Evolutionary conservation across 2,888 invertebrate genomes (phyloP).

Genomic region (Neocrepidodera transversa): DNA sequence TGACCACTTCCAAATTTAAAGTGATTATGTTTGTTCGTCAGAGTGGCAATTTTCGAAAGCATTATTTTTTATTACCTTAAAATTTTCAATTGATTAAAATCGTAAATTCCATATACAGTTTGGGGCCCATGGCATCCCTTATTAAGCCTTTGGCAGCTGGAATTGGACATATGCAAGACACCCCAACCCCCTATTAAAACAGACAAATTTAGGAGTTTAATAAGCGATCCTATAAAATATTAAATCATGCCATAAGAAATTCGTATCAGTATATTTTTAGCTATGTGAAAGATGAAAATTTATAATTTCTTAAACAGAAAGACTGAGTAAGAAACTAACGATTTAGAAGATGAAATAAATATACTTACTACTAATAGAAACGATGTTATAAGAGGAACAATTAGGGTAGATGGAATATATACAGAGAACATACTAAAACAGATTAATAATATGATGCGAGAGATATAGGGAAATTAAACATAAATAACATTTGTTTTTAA

Average conservation of each 20-base stretch:
- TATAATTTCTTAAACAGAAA: not conserved
- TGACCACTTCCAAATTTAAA: slow-evolving; percentile 40
- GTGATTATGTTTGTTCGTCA: slow-evolving; percentile 36
- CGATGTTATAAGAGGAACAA: too few species aligned
- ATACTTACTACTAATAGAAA: too few species aligned
- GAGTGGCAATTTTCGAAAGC: slow-evolving; percentile 40
- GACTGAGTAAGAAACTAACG: too few species aligned
- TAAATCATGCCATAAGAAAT: not conserved
- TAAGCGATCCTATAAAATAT: not conserved
- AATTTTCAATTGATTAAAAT: slow-evolving; percentile 33
- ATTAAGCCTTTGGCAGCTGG: slow-evolving; percentile 17
- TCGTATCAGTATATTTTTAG: not conserved
- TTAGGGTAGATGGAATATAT: too few species aligned
- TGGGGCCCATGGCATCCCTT: slow-evolving; percentile 14
- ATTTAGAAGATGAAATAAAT: too few species aligned
- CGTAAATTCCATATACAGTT: slow-evolving; percentile 19
- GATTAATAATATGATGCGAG: too few species aligned
- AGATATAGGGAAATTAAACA: too few species aligned
- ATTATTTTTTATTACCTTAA: slow-evolving; percentile 38
- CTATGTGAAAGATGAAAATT: not conserved
- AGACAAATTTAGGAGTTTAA: slow-evolving; percentile 15
- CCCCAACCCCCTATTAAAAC: slow-evolving; percentile 13
- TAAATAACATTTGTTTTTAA: too few species aligned
- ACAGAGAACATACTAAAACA: too few species aligned
- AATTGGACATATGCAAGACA: slow-evolving; percentile 22